phyloP scores from a whole-genome alignment of 2,797 vertebrate genomes.

The Dromococcyx pavoninus region DNA sequence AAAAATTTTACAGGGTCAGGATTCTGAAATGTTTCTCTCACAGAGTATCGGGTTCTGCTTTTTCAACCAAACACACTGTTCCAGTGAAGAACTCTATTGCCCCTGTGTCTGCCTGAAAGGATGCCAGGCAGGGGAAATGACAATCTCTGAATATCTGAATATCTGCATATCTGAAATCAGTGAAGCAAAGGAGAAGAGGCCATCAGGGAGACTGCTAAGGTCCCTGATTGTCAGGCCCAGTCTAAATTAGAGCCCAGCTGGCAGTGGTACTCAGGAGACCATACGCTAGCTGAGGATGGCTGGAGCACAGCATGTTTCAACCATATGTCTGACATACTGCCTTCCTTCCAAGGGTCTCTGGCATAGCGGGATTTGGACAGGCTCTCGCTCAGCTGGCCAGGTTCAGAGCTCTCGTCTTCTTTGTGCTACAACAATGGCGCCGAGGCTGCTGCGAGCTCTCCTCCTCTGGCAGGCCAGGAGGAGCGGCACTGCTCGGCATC shows the following conservation, averaged over 20 bases:
- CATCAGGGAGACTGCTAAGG: conserved; percentile 33
- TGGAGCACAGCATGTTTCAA: conserved; percentile 62
- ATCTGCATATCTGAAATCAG: conserved; percentile 47
- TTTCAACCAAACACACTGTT: background rate
- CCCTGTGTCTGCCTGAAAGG: background rate
- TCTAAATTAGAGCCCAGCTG: conserved; percentile 66
- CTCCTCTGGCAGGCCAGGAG: background rate
- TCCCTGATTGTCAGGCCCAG: conserved; percentile 42
- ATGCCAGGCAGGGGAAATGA: conserved; percentile 13
- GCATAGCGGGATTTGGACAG: conserved; percentile 10
- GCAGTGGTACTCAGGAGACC: conserved; percentile 53
- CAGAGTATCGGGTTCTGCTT: background rate
- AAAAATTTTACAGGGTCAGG: background rate
- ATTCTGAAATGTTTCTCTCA: background rate
- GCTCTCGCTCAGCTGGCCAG: conserved; percentile 40
- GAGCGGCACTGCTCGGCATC: background rate
- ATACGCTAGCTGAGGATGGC: conserved; percentile 64
- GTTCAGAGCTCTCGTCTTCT: conserved; percentile 28
- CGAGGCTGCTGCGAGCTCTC: background rate
- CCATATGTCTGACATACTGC: conserved; percentile 67
- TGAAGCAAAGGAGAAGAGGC: conserved; percentile 53
- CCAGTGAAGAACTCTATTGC: background rate
- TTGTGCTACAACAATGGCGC: conserved; percentile 44
- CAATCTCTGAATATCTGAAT: conserved; percentile 39
- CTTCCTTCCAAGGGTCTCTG: conserved; percentile 56